Conservation (phyloP, 1,140 invertebrate species). For the Trypoxylus dichotomus region DNA sequence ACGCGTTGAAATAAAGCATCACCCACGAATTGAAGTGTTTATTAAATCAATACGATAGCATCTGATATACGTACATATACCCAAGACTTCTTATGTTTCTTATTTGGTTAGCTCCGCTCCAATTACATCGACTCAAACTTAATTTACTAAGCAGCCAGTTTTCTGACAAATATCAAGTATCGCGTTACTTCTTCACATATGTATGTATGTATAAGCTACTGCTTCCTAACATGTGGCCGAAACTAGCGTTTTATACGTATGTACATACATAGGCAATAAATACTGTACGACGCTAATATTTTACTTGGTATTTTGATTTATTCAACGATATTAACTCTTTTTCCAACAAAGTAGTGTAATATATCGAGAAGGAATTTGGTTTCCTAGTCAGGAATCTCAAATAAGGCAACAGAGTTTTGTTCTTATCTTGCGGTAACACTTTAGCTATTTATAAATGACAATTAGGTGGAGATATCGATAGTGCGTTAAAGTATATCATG, state of each 20-base stretch:
- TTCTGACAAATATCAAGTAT: constrained; percentile 10
- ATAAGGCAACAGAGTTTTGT: not conserved
- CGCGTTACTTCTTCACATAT: constrained; percentile 8
- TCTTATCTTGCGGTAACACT: not conserved
- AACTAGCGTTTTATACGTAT: not conserved
- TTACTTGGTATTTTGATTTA: not conserved
- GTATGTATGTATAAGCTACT: not conserved
- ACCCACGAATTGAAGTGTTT: too few species aligned
- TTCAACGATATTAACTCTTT: not conserved
- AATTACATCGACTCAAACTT: not conserved
- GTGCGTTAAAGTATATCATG: too few species aligned
- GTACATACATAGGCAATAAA: too few species aligned
- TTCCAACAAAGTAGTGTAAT: not conserved
- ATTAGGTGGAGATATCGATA: not conserved
- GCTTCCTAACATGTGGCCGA: not conserved
- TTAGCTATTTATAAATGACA: not conserved
- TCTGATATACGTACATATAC: too few species aligned
- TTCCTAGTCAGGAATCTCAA: not conserved
- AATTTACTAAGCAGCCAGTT: not conserved
- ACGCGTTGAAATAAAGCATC: too few species aligned
- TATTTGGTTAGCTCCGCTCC: not conserved
- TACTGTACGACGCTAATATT: not conserved
- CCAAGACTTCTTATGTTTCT: not conserved
- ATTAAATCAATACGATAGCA: too few species aligned
- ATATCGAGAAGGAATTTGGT: not conserved